phyloP scores from a whole-genome alignment of 1,140 invertebrate genomes.

The Drosophila jambulina region DNA sequence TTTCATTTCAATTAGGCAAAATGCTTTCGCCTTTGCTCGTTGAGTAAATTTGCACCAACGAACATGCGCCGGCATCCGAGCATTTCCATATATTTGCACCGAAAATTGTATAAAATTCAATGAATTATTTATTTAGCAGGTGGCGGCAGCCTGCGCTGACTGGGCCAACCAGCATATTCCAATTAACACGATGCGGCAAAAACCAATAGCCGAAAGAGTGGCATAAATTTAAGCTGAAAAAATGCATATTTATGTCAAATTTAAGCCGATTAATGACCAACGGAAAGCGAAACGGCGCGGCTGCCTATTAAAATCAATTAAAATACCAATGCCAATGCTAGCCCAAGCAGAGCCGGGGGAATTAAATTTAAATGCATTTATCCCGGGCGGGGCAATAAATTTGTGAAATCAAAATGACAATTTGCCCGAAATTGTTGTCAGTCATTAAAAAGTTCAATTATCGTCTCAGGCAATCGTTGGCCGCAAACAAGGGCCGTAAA shows the following conservation, averaged over 20 bases:
- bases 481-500: slow-evolving; percentile 29
- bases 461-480: slow-evolving; percentile 30
- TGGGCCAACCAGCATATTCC: slow-evolving; percentile 56
- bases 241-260: slow-evolving; percentile 69
- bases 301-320: slow-evolving; percentile 76
- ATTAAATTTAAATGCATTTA: slow-evolving; percentile 69
- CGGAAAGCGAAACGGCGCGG: slow-evolving; percentile 31
- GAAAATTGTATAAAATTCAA: slow-evolving; percentile 55
- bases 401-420: slow-evolving; percentile 56
- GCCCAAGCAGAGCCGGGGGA: slow-evolving; percentile 12
- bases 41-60: slow-evolving; percentile 32
- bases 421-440: slow-evolving; percentile 36
- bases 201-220: slow-evolving; percentile 20
- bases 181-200: slow-evolving; percentile 61
- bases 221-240: slow-evolving; percentile 60
- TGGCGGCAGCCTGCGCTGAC: slow-evolving; percentile 32
- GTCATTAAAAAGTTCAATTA: slow-evolving; percentile 56
- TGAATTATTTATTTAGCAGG: slow-evolving; percentile 76
- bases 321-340: slow-evolving; percentile 50
- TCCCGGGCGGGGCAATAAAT: slow-evolving; percentile 57
- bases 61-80: background rate
- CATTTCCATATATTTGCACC: slow-evolving; percentile 39
- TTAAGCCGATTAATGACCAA: slow-evolving; percentile 74
- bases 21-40: slow-evolving; percentile 9
- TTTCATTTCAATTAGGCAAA: slow-evolving; percentile 46